A percentile compares a stretch with the other conserved stretches of the same genome.
phyloP scores from a whole-genome alignment of 1,140 invertebrate genomes.

The Oryzaephilus surinamensis region DNA sequence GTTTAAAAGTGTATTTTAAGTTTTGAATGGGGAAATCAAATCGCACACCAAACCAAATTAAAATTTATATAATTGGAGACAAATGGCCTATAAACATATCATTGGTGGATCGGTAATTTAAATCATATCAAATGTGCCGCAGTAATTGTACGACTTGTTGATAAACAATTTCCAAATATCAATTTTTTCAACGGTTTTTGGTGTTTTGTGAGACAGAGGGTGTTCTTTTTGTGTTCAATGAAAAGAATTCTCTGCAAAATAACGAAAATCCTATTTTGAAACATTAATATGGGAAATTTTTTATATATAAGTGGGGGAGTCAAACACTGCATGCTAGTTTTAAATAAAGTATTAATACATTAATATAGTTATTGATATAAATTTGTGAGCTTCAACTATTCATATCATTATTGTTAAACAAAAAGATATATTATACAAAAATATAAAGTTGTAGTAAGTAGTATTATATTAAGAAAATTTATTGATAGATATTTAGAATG shows the following conservation, averaged over 20 bases:
- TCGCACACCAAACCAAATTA: slow-evolving; percentile 1
- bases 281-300: too few relatives aligned
- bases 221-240: slow-evolving; percentile 3
- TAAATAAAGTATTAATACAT: not conserved
- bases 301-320: slow-evolving; percentile 13
- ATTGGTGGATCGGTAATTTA: slow-evolving; percentile 16
- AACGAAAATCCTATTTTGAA: not conserved
- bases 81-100: slow-evolving; percentile 24
- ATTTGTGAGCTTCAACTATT: slow-evolving; percentile 24
- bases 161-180: not conserved
- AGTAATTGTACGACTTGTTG: slow-evolving; percentile 18
- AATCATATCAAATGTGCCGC: slow-evolving; percentile 27
- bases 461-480: slow-evolving; percentile 10
- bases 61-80: slow-evolving; percentile 13
- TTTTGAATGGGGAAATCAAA: not conserved
- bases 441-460: too few relatives aligned
- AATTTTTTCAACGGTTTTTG: slow-evolving; percentile 4
- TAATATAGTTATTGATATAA: slow-evolving; percentile 8
- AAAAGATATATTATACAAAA: too few relatives aligned
- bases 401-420: slow-evolving; percentile 23
- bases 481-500: slow-evolving; percentile 7
- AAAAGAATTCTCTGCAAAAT: slow-evolving; percentile 12
- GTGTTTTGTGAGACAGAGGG: slow-evolving; percentile 21
- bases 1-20: too few relatives aligned
- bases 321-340: slow-evolving; percentile 19